Conservation (phyloP, 2,797 vertebrate genomes). For the Tangara arthus region DNA sequence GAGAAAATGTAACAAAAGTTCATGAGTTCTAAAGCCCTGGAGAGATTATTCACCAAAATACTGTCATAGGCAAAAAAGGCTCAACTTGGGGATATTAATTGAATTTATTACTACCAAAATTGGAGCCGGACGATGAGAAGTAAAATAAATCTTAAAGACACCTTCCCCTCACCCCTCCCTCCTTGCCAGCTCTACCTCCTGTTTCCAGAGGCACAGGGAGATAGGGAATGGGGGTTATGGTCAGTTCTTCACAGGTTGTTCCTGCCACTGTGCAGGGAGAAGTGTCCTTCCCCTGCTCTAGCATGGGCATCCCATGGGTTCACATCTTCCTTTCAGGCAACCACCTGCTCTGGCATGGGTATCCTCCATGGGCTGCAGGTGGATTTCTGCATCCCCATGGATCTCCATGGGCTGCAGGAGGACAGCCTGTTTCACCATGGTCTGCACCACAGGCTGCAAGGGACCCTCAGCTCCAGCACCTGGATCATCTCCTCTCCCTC, state of each 20-base stretch:
- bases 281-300: neutral
- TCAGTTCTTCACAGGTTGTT: neutral
- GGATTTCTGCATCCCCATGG: neutral
- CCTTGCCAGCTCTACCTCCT: neutral
- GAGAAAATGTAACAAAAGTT: neutral
- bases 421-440: neutral
- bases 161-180: neutral
- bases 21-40: neutral
- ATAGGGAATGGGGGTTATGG: neutral
- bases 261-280: neutral
- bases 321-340: neutral
- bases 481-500: neutral
- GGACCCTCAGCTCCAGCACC: neutral
- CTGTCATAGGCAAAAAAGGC: neutral
- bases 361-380: neutral
- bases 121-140: neutral
- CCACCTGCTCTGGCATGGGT: neutral
- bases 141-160: neutral
- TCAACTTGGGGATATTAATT: neutral
- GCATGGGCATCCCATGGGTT: neutral
- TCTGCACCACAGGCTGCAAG: accelerated
- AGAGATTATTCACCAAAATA: neutral
- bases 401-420: no score
- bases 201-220: neutral
- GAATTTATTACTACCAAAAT: neutral